These are phyloP conservation scores for fruit fly (Drosophila melanogaster) DNA, from an alignment of 1,140 invertebrate species.

Conservation along the genomic window Release_6_plus_ISO1_MT NT_033777.3:8384001-8384500, in stretches of 20 bases:
- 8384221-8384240: constrained; percentile 2
- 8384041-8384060: background rate
- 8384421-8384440: constrained; percentile 16
- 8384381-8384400: constrained; percentile 34
- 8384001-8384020: constrained; percentile 54
- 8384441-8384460: constrained; percentile 19
- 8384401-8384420: constrained; percentile 21
- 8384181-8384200: constrained; percentile 28
- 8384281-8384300: constrained; percentile 5
- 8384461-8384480: constrained; percentile 16
- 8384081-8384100: constrained; percentile 56
- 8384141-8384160: constrained; percentile 43
- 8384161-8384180: constrained; percentile 63
- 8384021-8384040: constrained; percentile 29
- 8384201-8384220: constrained; percentile 12
- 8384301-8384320: background rate
- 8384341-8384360: constrained; percentile 13
- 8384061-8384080: constrained; percentile 60
- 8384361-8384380: constrained; percentile 13
- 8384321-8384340: constrained; percentile 4
- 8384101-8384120: constrained; percentile 40
- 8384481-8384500: constrained; percentile 35
- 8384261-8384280: constrained; percentile 12
- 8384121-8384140: background rate
- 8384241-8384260: constrained; percentile 26